Conservation (phyloP, 2,797 vertebrate species). For the Myioborus melanocephalus region DNA sequence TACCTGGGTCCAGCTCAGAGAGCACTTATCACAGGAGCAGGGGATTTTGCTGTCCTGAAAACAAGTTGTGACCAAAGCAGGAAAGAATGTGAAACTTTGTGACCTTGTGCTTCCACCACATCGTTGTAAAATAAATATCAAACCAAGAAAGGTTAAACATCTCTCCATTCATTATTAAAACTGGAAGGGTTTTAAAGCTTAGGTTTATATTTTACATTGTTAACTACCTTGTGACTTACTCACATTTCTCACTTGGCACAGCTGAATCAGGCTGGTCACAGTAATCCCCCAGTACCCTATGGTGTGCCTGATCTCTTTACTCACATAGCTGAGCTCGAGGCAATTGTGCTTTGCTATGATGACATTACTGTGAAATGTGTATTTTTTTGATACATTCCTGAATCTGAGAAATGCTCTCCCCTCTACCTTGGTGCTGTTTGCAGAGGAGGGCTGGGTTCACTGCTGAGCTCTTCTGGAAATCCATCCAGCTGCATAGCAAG, state of each 20-base stretch:
- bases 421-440: not conserved
- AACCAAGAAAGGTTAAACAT: slow-evolving; percentile 9
- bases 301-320: not conserved
- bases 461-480: not conserved
- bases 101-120: slow-evolving; percentile 35
- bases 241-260: not conserved
- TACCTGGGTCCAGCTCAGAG: not conserved
- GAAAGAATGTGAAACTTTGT: slow-evolving; percentile 58
- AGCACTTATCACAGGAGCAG: not conserved
- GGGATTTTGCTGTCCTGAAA: slow-evolving; percentile 47
- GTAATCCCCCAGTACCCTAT: not conserved
- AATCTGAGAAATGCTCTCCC: not conserved
- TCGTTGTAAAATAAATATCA: not conserved
- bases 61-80: slow-evolving; percentile 7
- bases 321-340: not conserved
- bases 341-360: not conserved
- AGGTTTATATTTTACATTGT: not conserved
- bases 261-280: not conserved
- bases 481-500: not conserved
- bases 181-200: not conserved
- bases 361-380: not conserved
- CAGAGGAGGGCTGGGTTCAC: not conserved
- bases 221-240: not conserved
- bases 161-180: not conserved
- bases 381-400: not conserved